Conservation (phyloP, 2,797 vertebrate genomes). For the Chromis chromis region DNA sequence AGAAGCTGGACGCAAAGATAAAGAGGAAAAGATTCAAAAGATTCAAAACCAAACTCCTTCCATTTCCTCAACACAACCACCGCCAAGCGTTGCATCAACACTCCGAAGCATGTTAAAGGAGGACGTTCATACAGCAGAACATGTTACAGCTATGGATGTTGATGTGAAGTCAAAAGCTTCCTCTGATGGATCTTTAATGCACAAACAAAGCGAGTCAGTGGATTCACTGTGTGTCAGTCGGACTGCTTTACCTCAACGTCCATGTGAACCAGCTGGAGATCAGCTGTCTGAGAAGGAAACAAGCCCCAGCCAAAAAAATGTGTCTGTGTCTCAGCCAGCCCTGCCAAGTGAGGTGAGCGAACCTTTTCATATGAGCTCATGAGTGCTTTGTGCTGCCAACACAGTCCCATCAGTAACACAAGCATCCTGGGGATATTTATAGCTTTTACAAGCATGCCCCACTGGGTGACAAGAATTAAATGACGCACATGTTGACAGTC, state of each 20-base stretch:
- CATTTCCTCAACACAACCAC: slow-evolving; percentile 1
- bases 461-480: slow-evolving; percentile 67
- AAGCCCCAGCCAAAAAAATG: slow-evolving; percentile 53
- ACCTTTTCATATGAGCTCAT: slow-evolving; percentile 85
- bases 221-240: slow-evolving; percentile 24
- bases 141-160: slow-evolving; percentile 26
- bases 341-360: slow-evolving; percentile 77
- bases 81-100: slow-evolving; percentile 16
- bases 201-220: slow-evolving; percentile 15
- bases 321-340: slow-evolving; percentile 43
- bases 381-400: slow-evolving; percentile 74
- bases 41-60: slow-evolving; percentile 33
- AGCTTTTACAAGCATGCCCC: slow-evolving; percentile 75
- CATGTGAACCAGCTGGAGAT: slow-evolving; percentile 51
- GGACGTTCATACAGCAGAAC: slow-evolving; percentile 18
- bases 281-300: slow-evolving; percentile 59
- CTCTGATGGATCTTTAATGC: slow-evolving; percentile 27
- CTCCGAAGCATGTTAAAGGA: slow-evolving; percentile 14
- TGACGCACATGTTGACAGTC: slow-evolving; percentile 70
- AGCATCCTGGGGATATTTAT: slow-evolving; percentile 85
- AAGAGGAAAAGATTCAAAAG: slow-evolving; percentile 21
- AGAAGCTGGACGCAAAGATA: slow-evolving; percentile 13
- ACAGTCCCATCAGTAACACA: slow-evolving; percentile 75
- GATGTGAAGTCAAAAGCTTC: slow-evolving; percentile 44
- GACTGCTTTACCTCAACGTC: slow-evolving; percentile 37